Conservation (phyloP, 2,113 vertebrate genomes). For the Xerus inauris region DNA sequence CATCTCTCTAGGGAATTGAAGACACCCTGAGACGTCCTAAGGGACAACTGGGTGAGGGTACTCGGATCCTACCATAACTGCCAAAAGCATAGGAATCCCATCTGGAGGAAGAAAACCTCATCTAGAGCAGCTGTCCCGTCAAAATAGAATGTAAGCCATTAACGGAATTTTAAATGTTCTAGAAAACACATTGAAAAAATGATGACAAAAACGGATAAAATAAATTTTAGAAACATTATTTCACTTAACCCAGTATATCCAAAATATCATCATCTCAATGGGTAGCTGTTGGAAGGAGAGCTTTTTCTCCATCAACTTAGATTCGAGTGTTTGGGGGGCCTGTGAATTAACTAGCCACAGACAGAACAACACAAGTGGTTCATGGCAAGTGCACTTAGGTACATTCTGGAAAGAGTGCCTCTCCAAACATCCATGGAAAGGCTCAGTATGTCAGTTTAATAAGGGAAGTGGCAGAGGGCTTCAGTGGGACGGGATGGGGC, state of each 20-base stretch:
- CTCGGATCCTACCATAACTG: neutral
- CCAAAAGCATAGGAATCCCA: neutral
- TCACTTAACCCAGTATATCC: neutral
- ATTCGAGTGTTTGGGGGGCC: neutral
- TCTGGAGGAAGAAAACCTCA: neutral
- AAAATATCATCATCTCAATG: neutral
- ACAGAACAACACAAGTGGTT: neutral
- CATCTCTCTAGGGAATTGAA: neutral
- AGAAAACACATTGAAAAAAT: slow-evolving; percentile 18
- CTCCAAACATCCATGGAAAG: neutral
- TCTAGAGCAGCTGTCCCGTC: neutral
- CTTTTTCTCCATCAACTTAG: neutral
- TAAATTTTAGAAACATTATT: neutral
- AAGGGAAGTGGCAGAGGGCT: neutral
- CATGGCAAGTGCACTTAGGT: neutral
- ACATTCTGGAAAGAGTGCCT: neutral
- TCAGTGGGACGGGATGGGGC: neutral
- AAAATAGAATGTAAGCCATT: neutral
- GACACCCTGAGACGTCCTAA: neutral
- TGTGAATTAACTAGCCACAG: neutral
- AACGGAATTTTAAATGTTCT: neutral
- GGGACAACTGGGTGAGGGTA: no score
- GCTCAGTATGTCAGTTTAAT: neutral
- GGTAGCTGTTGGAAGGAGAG: neutral
- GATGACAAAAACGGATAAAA: neutral